phyloP scores from a whole-genome alignment of 2,888 invertebrate species.

The Oasisia sp. region DNA sequence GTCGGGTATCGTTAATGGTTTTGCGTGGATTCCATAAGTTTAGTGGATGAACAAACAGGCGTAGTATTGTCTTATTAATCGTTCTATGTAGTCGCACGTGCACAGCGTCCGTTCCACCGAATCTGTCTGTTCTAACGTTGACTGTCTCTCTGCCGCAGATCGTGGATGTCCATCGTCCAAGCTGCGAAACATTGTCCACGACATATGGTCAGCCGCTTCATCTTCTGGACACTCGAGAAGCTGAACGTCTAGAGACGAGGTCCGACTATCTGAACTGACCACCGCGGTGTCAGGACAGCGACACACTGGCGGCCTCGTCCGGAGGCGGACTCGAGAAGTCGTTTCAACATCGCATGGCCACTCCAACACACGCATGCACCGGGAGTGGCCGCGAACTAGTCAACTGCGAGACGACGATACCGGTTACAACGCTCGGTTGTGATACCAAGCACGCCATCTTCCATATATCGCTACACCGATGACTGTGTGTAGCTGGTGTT shows the following conservation, averaged over 20 bases:
- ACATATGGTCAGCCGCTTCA: not conserved
- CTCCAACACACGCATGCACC: not conserved
- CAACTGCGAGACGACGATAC: not conserved
- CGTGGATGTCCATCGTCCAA: not conserved
- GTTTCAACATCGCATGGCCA: not conserved
- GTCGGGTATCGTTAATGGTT: too few species aligned
- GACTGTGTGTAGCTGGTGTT: not conserved
- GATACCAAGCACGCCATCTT: not conserved
- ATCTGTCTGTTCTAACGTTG: not conserved
- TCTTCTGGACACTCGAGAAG: not conserved
- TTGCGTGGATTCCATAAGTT: too few species aligned
- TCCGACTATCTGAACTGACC: not conserved
- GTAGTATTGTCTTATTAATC: too few species aligned
- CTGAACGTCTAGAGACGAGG: not conserved
- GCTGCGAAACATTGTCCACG: not conserved
- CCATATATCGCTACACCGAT: not conserved
- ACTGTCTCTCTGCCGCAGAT: not conserved
- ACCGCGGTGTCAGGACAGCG: not conserved
- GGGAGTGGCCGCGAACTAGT: not conserved
- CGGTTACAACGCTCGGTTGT: not conserved
- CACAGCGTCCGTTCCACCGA: too few species aligned
- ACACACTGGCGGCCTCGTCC: not conserved
- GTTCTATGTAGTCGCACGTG: too few species aligned
- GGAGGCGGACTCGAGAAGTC: not conserved
- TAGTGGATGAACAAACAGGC: too few species aligned